Percentiles rank a stretch among this genome's conserved stretches.
Conservation (phyloP, 2,797 vertebrate genomes). For the Salarias fasciatus region DNA sequence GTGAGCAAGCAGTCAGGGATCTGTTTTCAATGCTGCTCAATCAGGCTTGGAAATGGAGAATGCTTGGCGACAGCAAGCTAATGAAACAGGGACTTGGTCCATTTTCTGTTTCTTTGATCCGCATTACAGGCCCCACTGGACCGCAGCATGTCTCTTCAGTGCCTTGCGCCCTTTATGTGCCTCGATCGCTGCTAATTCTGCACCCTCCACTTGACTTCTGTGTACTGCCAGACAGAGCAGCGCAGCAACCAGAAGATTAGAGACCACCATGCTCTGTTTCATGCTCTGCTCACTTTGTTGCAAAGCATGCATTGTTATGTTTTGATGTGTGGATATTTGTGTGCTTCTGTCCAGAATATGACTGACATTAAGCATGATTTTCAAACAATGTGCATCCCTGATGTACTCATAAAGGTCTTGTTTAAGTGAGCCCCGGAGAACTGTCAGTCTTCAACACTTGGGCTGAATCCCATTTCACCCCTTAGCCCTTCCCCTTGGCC, state of each 20-base stretch:
- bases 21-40: conserved; percentile 47
- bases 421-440: conserved; percentile 41
- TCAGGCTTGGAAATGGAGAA: conserved; percentile 44
- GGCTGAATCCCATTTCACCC: too few species aligned
- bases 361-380: conserved; percentile 17
- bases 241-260: conserved; percentile 53
- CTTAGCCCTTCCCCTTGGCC: too few species aligned
- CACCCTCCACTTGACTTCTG: conserved; percentile 33
- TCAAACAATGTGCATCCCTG: conserved; percentile 26
- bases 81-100: conserved; percentile 49
- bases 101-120: conserved; percentile 54
- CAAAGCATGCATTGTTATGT: conserved; percentile 22
- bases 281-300: conserved; percentile 20
- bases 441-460: conserved; percentile 37
- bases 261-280: conserved; percentile 21
- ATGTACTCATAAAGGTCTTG: conserved; percentile 31
- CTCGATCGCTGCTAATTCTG: conserved; percentile 43
- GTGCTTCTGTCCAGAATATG: conserved; percentile 9
- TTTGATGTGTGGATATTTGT: conserved; percentile 24
- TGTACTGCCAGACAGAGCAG: conserved; percentile 29
- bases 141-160: conserved; percentile 20
- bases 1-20: conserved; percentile 57
- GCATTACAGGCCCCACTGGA: conserved; percentile 45
- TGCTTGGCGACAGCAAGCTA: conserved; percentile 36
- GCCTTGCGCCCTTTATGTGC: not conserved